Evolutionary conservation across 1,140 invertebrate species (phyloP).

Genomic region (Bombus pyrosoma): DNA sequence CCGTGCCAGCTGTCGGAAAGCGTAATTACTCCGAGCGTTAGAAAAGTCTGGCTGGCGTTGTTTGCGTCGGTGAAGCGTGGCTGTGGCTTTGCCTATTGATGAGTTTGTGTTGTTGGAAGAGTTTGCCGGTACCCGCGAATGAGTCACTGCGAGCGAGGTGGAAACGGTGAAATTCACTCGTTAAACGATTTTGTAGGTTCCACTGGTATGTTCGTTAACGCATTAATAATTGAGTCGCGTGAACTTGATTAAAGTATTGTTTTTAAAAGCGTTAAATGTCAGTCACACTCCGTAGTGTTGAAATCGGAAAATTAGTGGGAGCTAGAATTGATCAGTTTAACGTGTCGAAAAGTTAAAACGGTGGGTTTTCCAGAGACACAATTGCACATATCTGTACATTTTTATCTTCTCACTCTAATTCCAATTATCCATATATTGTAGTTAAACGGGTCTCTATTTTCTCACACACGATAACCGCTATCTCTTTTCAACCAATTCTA

Average conservation of each 20-base stretch:
- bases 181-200: not conserved
- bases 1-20: slow-evolving; percentile 22
- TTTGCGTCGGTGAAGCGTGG: not conserved
- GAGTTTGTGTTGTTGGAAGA: slow-evolving; percentile 7
- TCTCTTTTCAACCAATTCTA: too few relatives aligned
- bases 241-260: not conserved
- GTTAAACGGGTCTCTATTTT: not conserved
- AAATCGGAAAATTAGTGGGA: not conserved
- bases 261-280: not conserved
- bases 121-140: not conserved
- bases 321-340: not conserved
- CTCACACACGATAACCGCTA: not conserved
- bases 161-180: not conserved
- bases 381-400: too few relatives aligned
- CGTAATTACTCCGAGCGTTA: slow-evolving; percentile 36
- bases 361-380: too few relatives aligned
- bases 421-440: not conserved
- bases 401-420: not conserved
- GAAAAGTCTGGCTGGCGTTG: slow-evolving; percentile 6
- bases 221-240: not conserved
- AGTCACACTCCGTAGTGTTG: not conserved
- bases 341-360: not conserved
- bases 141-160: not conserved
- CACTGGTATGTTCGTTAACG: not conserved
- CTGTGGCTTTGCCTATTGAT: not conserved